phyloP scores from a whole-genome alignment of 1,140 invertebrate species.

The Pogonomyrmex barbatus region DNA sequence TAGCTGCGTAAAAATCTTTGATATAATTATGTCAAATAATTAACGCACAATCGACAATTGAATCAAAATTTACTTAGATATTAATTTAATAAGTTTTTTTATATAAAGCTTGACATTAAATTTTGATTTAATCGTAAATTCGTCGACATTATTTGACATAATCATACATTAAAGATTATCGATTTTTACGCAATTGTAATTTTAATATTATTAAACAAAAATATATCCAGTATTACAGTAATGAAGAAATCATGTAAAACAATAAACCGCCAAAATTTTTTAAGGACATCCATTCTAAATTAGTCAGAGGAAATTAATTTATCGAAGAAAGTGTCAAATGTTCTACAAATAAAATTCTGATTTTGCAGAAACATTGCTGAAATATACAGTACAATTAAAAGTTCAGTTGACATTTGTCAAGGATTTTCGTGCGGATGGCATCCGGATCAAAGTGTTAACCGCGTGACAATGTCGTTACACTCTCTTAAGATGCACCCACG shows the following conservation, averaged over 20 bases:
- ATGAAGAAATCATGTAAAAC: neutral
- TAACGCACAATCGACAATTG: neutral
- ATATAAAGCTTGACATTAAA: no score
- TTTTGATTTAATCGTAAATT: no score
- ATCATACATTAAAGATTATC: no score
- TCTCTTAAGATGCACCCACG: conserved; percentile 65
- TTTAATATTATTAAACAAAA: no score
- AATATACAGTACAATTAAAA: neutral
- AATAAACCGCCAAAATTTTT: neutral
- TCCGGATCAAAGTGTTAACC: conserved; percentile 73
- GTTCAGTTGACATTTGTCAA: conserved; percentile 25
- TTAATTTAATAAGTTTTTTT: neutral
- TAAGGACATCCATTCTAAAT: neutral
- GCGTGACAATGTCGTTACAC: conserved; percentile 65
- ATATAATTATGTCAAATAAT: neutral
- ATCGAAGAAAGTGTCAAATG: neutral
- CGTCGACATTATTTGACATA: no score
- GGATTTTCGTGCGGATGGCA: conserved; percentile 43
- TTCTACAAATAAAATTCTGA: neutral
- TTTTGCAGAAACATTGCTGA: neutral
- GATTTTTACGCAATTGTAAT: no score
- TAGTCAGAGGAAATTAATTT: neutral
- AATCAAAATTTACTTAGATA: neutral
- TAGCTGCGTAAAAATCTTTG: neutral
- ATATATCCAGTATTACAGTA: neutral